Evolutionary conservation across 2,113 vertebrate genomes (phyloP).

Genomic region (Promerops cafer): DNA sequence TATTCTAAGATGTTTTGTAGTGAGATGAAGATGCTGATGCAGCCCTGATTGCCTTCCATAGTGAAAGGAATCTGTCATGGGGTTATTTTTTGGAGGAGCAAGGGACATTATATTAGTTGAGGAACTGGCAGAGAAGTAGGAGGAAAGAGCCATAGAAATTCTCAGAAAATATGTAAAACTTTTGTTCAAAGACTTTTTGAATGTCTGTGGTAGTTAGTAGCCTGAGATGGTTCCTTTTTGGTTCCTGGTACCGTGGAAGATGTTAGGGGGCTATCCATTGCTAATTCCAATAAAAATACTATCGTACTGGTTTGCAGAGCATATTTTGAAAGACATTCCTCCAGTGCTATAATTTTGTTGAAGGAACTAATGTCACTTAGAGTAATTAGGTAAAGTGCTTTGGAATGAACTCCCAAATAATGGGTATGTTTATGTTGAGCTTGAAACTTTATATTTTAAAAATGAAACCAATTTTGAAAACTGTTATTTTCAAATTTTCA

Average conservation of each 20-base stretch:
- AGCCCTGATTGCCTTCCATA: not conserved
- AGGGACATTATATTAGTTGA: not conserved
- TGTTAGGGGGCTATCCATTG: not conserved
- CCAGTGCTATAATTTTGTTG: not conserved
- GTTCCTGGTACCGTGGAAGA: not conserved
- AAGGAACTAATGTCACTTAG: not conserved
- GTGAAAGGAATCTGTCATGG: not conserved
- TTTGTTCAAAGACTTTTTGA: not conserved
- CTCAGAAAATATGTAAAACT: not conserved
- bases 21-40: not conserved
- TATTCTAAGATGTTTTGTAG: not conserved
- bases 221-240: not conserved
- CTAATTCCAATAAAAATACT: not conserved
- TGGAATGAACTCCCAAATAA: not conserved
- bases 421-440: not conserved
- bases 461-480: not conserved
- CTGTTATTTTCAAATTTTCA: not conserved
- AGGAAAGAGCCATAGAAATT: not conserved
- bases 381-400: not conserved
- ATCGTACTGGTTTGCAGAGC: rapidly evolving
- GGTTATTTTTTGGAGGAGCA: not conserved
- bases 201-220: not conserved
- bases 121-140: not conserved
- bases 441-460: not conserved
- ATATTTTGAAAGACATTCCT: not conserved